phyloP scores from a whole-genome alignment of 1,140 invertebrate genomes.

The Ladona fulva region DNA sequence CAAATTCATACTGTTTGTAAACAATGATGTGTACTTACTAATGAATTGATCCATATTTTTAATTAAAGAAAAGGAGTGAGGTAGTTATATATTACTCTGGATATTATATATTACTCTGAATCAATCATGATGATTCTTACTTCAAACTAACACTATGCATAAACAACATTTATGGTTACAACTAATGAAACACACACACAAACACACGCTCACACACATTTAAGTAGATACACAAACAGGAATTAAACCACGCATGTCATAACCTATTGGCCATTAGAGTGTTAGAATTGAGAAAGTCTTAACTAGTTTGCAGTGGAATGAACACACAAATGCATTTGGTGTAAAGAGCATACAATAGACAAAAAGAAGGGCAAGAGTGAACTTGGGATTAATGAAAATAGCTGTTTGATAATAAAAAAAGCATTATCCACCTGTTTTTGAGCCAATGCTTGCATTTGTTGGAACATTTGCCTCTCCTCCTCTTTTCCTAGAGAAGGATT shows the following conservation, averaged over 20 bases:
- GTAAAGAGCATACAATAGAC: slow-evolving; percentile 11
- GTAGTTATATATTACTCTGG: no score
- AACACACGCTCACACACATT: background rate
- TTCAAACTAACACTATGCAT: background rate
- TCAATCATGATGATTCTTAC: background rate
- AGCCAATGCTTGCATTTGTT: slow-evolving; percentile 90
- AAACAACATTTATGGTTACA: background rate
- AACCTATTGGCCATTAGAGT: background rate
- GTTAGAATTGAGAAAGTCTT: background rate
- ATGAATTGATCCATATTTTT: no score
- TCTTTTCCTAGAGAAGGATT: slow-evolving; percentile 67
- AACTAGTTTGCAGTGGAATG: slow-evolving; percentile 10
- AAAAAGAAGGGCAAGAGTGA: slow-evolving; percentile 16
- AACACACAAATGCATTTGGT: background rate
- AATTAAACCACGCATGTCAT: background rate
- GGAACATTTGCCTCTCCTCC: slow-evolving; percentile 88
- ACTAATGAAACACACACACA: slow-evolving; percentile 6
- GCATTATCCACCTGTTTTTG: slow-evolving; percentile 82
- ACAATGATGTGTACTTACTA: no score
- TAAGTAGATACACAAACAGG: background rate
- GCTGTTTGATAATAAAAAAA: slow-evolving; percentile 12
- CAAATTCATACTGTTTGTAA: no score
- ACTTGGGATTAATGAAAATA: slow-evolving; percentile 17
- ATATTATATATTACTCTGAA: background rate
- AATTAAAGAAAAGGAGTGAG: no score